Evolutionary conservation across 2,797 vertebrate species (phyloP).

Genomic region (Diglossa cyanea): DNA sequence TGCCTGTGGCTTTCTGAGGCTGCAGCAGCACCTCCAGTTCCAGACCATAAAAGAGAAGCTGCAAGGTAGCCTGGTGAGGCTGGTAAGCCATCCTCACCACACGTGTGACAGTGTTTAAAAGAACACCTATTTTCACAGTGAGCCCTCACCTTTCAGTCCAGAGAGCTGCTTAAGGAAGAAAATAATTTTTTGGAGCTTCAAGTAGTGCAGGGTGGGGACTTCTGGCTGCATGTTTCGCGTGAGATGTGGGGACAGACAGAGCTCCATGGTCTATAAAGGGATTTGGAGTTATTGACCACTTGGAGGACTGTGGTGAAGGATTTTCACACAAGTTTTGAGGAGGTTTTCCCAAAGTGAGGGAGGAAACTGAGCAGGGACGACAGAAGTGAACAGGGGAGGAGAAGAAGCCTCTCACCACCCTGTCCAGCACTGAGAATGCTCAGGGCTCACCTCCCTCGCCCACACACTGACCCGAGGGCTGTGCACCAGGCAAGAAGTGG

Average conservation of each 20-base stretch:
- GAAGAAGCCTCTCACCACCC: not conserved
- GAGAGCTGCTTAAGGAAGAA: not conserved
- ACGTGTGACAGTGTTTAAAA: not conserved
- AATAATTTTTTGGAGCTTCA: not conserved
- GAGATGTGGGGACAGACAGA: not conserved
- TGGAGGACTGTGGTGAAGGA: not conserved
- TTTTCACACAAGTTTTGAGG: not conserved
- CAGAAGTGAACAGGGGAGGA: accelerated
- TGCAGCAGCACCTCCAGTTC: not conserved
- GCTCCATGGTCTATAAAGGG: not conserved
- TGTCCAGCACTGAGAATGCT: not conserved
- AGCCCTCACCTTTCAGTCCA: not conserved
- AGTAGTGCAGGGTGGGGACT: not conserved
- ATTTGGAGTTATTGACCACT: not conserved
- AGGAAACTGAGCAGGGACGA: not conserved
- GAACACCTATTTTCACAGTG: not conserved
- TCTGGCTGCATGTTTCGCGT: accelerated
- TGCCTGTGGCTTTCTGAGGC: not conserved
- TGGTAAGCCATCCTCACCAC: not conserved
- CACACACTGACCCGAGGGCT: not conserved
- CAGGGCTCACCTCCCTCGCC: accelerated
- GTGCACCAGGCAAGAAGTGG: not conserved
- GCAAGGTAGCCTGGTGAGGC: not conserved
- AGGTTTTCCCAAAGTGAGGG: not conserved
- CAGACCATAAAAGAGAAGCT: not conserved